A percentile compares a stretch with the other conserved stretches of the same genome.
Conservation (phyloP, 1,140 invertebrate genomes). For the Calosoma granatense region DNA sequence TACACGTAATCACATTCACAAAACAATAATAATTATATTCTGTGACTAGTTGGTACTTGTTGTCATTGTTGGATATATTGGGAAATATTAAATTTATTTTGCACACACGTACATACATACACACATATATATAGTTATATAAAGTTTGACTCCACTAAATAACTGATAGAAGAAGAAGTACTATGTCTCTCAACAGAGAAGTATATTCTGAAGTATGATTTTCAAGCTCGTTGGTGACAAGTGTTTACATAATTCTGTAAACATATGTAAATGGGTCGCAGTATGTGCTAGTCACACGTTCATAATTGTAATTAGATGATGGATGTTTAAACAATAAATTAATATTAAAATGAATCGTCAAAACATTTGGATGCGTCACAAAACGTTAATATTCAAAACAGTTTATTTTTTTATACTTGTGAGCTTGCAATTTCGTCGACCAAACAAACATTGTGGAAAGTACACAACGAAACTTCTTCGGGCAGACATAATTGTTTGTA, state of each 20-base stretch:
- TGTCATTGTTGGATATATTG: background rate
- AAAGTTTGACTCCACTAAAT: too few species aligned
- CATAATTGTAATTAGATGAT: background rate
- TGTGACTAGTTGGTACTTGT: background rate
- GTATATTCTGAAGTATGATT: too few species aligned
- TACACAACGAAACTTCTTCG: background rate
- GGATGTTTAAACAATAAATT: too few species aligned
- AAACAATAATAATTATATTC: background rate
- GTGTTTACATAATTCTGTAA: too few species aligned
- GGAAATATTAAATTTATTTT: background rate
- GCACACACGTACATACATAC: too few species aligned
- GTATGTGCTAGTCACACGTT: background rate
- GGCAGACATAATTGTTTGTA: background rate
- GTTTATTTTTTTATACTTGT: slow-evolving; percentile 4
- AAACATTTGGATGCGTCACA: too few species aligned
- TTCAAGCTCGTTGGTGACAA: too few species aligned
- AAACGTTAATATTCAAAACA: too few species aligned
- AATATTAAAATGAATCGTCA: too few species aligned
- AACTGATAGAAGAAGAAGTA: too few species aligned
- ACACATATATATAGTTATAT: too few species aligned
- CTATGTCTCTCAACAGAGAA: too few species aligned
- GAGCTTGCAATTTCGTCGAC: background rate
- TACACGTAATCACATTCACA: background rate
- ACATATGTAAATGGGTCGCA: background rate
- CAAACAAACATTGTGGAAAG: background rate